Evolutionary conservation across 2,888 invertebrate genomes (phyloP).

Genomic region (Smittia aterrima): DNA sequence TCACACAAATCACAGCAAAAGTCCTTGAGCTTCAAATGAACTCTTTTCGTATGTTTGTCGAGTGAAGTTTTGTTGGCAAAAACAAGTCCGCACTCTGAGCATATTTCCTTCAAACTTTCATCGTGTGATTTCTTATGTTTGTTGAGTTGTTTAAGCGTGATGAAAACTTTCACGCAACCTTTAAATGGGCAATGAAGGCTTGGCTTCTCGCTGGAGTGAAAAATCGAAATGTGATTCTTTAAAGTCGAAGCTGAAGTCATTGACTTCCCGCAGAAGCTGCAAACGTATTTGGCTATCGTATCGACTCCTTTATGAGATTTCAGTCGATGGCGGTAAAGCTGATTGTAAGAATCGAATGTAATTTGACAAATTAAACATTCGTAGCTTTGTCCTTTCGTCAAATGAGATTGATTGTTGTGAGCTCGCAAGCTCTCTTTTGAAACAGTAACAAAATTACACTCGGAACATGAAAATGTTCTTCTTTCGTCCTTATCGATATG

Average conservation of each 20-base stretch:
- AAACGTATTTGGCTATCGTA: not conserved
- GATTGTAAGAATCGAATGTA: not conserved
- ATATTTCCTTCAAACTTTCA: constrained; percentile 5
- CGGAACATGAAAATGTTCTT: no score
- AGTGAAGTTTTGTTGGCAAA: constrained; percentile 9
- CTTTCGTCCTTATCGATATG: no score
- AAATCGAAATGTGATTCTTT: constrained; percentile 8
- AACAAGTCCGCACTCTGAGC: constrained; percentile 1
- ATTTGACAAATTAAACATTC: not conserved
- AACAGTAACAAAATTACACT: no score
- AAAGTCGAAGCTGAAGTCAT: not conserved
- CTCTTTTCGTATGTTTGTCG: not conserved
- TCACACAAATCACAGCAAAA: constrained; percentile 24
- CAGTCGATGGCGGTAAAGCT: not conserved
- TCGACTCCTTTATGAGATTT: not conserved
- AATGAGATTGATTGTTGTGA: no score
- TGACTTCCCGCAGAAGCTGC: not conserved
- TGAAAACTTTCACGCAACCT: not conserved
- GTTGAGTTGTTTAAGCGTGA: not conserved
- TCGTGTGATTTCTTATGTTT: constrained; percentile 12
- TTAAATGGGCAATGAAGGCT: not conserved
- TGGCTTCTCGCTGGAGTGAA: not conserved
- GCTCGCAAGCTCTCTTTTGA: no score
- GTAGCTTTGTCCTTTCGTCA: no score
- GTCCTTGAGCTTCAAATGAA: constrained; percentile 14